These are phyloP conservation scores for Athene cunicularia DNA, from an alignment of 2,113 vertebrate species.

Conservation along the genomic window DNA sequence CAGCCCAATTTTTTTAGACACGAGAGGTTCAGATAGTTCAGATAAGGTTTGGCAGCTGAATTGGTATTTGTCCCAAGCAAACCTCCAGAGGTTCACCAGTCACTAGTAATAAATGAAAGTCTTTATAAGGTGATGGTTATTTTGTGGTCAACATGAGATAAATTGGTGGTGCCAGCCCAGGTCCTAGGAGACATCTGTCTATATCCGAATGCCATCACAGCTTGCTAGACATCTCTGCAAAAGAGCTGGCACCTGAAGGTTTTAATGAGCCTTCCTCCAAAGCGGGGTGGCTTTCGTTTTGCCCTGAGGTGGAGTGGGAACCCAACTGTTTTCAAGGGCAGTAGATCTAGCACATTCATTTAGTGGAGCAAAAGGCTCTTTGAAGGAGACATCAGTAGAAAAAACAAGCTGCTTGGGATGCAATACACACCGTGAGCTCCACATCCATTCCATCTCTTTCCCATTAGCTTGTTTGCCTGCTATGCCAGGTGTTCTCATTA, in stretches of 20 bases:
- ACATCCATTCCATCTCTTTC: conserved; percentile 22
- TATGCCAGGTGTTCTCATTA: conserved; percentile 75
- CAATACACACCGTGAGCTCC: background rate
- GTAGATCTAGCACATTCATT: background rate
- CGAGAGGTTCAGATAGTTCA: conserved; percentile 47
- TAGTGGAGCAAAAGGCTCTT: background rate
- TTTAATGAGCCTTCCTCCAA: background rate
- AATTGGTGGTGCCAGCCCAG: conserved; percentile 51
- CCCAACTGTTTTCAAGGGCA: background rate
- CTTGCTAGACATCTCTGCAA: background rate
- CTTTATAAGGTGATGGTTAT: conserved; percentile 49
- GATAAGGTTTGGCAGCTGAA: conserved; percentile 67
- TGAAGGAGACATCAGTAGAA: background rate
- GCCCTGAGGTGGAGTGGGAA: background rate
- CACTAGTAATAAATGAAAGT: conserved; percentile 57
- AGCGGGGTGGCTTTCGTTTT: background rate
- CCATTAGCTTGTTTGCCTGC: conserved; percentile 59
- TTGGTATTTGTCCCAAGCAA: conserved; percentile 61
- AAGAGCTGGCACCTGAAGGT: background rate
- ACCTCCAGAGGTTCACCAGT: conserved; percentile 47
- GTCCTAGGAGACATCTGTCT: conserved; percentile 44
- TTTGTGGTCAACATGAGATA: conserved; percentile 55
- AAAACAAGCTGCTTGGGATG: conserved; percentile 1
- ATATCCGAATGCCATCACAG: background rate
- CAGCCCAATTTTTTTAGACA: conserved; percentile 62